A percentile compares a stretch with the other conserved stretches of the same genome.
These are phyloP conservation scores for Psococerastis gibbosa DNA, from an alignment of 2,888 invertebrate genomes.

Conservation along the genomic window DNA sequence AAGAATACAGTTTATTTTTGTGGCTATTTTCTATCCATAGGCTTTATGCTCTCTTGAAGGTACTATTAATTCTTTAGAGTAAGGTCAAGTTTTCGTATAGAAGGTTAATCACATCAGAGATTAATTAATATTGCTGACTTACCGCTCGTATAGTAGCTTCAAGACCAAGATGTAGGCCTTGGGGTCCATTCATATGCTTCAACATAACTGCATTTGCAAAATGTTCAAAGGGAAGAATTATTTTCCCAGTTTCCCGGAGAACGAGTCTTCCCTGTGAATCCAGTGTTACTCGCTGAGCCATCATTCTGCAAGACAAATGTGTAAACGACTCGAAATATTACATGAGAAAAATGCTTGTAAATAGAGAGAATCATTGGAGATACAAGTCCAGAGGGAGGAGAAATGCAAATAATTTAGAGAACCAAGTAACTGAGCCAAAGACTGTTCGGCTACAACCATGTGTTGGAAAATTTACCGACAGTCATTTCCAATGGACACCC, in stretches of 20 bases:
- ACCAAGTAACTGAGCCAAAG: conserved; percentile 3
- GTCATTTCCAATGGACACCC: too few relatives aligned
- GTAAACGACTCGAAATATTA: too few relatives aligned
- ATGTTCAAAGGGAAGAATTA: conserved; percentile 73
- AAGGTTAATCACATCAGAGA: conserved; percentile 11
- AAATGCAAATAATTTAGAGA: conserved; percentile 1
- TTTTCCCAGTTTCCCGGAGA: conserved; percentile 70
- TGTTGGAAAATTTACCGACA: too few relatives aligned
- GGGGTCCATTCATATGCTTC: conserved; percentile 78
- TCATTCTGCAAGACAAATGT: conserved; percentile 42
- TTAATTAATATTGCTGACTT: conserved; percentile 23
- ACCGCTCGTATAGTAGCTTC: conserved; percentile 72
- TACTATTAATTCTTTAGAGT: not conserved
- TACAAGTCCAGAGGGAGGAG: not conserved
- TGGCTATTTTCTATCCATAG: too few relatives aligned
- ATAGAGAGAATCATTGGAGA: too few relatives aligned
- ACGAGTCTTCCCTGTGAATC: conserved; percentile 70
- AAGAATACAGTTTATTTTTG: too few relatives aligned
- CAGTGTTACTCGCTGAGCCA: conserved; percentile 65
- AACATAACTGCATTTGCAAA: conserved; percentile 82
- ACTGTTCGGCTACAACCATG: too few relatives aligned
- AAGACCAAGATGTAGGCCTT: conserved; percentile 63
- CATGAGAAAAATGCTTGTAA: too few relatives aligned
- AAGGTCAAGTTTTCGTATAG: not conserved
- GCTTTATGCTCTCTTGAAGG: too few relatives aligned